Percentiles rank a stretch among this genome's conserved stretches.
Conservation (phyloP, 2,797 vertebrate species). For the Scomberomorus guttatus region DNA sequence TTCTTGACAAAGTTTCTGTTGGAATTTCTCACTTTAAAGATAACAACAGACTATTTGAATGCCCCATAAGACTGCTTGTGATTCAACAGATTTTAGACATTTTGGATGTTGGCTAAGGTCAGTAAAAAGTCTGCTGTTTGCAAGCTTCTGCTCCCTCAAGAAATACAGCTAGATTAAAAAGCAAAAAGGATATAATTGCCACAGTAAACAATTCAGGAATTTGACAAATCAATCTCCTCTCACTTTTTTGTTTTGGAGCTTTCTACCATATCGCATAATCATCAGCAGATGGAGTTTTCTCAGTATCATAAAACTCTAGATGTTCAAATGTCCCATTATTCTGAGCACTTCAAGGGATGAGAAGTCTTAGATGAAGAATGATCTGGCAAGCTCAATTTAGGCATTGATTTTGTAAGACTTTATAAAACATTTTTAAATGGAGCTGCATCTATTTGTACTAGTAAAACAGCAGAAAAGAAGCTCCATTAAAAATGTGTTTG, state of each 20-base stretch:
- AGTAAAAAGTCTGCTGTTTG: neutral
- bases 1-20: slow-evolving; percentile 5
- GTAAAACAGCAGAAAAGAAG: neutral
- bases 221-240: too few relatives aligned
- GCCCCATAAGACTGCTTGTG: neutral
- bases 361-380: too few relatives aligned
- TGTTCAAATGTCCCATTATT: too few relatives aligned
- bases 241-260: too few relatives aligned
- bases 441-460: slow-evolving; percentile 8
- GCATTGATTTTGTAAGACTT: neutral
- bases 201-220: neutral
- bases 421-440: neutral
- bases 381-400: neutral
- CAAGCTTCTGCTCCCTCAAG: neutral
- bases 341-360: too few relatives aligned
- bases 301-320: too few relatives aligned
- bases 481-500: slow-evolving; percentile 14
- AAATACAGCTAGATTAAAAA: slow-evolving; percentile 2
- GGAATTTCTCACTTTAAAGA: neutral
- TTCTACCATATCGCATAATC: too few relatives aligned
- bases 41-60: neutral
- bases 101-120: neutral
- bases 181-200: neutral
- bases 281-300: too few relatives aligned
- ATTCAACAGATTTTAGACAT: neutral